Evolutionary conservation across 2,113 vertebrate species (phyloP).

Genomic region (Athene noctua): DNA sequence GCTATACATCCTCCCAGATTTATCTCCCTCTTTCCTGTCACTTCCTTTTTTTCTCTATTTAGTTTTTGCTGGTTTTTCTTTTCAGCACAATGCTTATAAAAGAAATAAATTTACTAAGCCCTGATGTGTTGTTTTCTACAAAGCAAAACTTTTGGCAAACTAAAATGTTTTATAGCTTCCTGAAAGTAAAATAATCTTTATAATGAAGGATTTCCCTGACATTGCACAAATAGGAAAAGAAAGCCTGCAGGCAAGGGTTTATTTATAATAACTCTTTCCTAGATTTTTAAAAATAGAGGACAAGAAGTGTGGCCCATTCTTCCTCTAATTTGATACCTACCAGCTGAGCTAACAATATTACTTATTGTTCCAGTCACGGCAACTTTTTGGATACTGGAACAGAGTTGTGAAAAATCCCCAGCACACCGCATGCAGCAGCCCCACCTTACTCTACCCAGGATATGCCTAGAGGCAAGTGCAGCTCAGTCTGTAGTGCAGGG

Average conservation of each 20-base stretch:
- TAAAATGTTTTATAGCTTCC: constrained; percentile 4
- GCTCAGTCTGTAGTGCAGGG: neutral
- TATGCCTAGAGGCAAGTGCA: neutral
- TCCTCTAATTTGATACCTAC: neutral
- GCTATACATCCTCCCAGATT: neutral
- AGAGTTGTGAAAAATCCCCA: neutral
- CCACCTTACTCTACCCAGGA: neutral
- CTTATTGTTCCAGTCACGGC: neutral
- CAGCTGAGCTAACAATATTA: neutral
- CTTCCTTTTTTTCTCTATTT: neutral
- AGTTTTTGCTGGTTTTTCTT: neutral
- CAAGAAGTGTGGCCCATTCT: neutral
- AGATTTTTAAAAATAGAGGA: constrained; percentile 12
- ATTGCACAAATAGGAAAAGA: constrained; percentile 26
- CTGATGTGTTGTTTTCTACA: neutral
- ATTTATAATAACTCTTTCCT: constrained; percentile 13
- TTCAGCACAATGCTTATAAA: constrained; percentile 6
- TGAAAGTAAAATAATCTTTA: constrained; percentile 45
- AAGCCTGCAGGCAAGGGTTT: constrained; percentile 32
- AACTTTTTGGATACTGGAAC: neutral
- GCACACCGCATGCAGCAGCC: accelerated
- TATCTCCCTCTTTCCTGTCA: neutral
- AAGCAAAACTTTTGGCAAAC: constrained; percentile 11
- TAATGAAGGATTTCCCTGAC: constrained; percentile 52
- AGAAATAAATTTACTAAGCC: constrained; percentile 5